phyloP scores from a whole-genome alignment of 2,797 vertebrate genomes.

The Sebastes taczanowskii region DNA sequence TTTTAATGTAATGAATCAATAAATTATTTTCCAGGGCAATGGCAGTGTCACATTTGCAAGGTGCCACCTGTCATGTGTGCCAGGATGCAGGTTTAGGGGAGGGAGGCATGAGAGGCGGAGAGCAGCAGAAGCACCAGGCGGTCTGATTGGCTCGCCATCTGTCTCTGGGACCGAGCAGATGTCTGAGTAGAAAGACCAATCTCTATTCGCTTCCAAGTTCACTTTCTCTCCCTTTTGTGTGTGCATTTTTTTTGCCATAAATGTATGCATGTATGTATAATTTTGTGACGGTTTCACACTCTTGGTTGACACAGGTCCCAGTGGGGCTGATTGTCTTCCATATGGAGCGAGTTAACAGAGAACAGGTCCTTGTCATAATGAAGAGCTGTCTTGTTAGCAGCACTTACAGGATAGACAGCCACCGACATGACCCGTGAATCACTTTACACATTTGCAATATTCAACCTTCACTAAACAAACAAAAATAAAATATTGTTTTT shows the following conservation, averaged over 20 bases:
- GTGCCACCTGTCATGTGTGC: slow-evolving; percentile 62
- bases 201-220: slow-evolving; percentile 45
- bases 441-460: neutral
- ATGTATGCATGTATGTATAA: slow-evolving; percentile 2
- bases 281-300: slow-evolving; percentile 53
- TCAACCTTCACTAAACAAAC: neutral
- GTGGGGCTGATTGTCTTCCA: slow-evolving; percentile 50
- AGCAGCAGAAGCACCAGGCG: slow-evolving; percentile 61
- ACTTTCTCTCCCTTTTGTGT: slow-evolving; percentile 34
- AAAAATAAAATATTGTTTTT: neutral
- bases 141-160: slow-evolving; percentile 77
- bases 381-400: slow-evolving; percentile 64
- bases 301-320: slow-evolving; percentile 58
- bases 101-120: slow-evolving; percentile 40
- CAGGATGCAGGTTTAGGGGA: slow-evolving; percentile 55
- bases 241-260: neutral
- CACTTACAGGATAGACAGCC: neutral
- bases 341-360: slow-evolving; percentile 59
- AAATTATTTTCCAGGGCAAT: slow-evolving; percentile 32
- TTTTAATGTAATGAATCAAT: slow-evolving; percentile 31
- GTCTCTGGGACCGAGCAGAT: slow-evolving; percentile 77
- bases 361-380: slow-evolving; percentile 56
- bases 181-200: slow-evolving; percentile 59
- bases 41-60: slow-evolving; percentile 49
- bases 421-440: neutral